These are phyloP conservation scores for Percopsis omiscomaycus DNA, from an alignment of 2,797 vertebrate species.

Conservation along the genomic window DNA sequence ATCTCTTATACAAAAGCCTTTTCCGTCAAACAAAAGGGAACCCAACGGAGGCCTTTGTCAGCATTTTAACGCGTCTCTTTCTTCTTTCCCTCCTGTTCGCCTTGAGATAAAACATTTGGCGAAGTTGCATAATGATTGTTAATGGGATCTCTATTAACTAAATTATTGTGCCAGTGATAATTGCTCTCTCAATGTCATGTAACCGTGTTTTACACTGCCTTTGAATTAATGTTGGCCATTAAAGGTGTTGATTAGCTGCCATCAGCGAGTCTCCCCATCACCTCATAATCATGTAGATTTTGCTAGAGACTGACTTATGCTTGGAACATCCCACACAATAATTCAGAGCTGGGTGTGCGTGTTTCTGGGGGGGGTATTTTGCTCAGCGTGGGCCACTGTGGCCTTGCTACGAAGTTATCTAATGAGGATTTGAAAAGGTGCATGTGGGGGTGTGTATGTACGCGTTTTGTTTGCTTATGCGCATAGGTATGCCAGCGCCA, in stretches of 20 bases:
- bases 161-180: slow-evolving; percentile 69
- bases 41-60: slow-evolving; percentile 73
- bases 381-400: slow-evolving; percentile 14
- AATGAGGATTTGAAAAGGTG: slow-evolving; percentile 32
- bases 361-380: slow-evolving; percentile 1
- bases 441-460: background rate
- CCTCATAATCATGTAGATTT: slow-evolving; percentile 51
- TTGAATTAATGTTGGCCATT: slow-evolving; percentile 60
- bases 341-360: slow-evolving; percentile 3
- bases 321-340: slow-evolving; percentile 29
- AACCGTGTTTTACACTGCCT: slow-evolving; percentile 55
- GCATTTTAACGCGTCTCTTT: slow-evolving; percentile 64
- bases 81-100: slow-evolving; percentile 58
- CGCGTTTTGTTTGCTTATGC: background rate
- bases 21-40: slow-evolving; percentile 55
- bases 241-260: slow-evolving; percentile 56
- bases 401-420: slow-evolving; percentile 21
- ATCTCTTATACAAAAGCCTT: slow-evolving; percentile 64
- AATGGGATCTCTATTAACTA: slow-evolving; percentile 74
- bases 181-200: slow-evolving; percentile 72
- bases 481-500: slow-evolving; percentile 5
- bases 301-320: slow-evolving; percentile 23
- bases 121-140: slow-evolving; percentile 69
- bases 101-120: slow-evolving; percentile 74
- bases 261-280: slow-evolving; percentile 36